These are phyloP conservation scores for Palythoa grandis DNA, from an alignment of 92 coral and sea anemone species.

Conservation along the genomic window DNA sequence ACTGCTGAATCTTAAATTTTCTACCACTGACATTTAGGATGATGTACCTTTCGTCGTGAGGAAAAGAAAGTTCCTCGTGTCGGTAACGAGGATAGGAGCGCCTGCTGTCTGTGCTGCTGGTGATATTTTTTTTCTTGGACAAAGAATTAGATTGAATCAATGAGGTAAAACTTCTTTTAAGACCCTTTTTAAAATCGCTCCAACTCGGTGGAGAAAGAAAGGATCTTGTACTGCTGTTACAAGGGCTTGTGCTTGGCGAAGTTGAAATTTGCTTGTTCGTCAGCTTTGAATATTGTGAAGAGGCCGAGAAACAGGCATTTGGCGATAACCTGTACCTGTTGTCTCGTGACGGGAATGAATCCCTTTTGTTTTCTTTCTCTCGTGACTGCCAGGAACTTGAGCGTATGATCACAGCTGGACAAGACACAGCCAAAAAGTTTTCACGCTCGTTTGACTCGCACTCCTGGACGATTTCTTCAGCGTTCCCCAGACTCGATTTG, in stretches of 20 bases:
- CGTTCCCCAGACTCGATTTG: not conserved
- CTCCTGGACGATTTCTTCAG: not conserved
- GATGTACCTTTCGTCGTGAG: conserved; percentile 62
- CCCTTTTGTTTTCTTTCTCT: not conserved
- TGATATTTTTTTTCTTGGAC: conserved; percentile 40
- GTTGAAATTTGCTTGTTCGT: not conserved
- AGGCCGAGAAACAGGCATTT: not conserved
- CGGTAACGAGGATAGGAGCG: conserved; percentile 20
- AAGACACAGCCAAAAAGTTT: not conserved
- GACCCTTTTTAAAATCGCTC: conserved; percentile 9
- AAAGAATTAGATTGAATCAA: conserved; percentile 60
- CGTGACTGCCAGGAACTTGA: not conserved
- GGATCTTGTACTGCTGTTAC: conserved; percentile 25
- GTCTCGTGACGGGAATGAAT: not conserved
- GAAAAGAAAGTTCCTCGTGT: conserved; percentile 61
- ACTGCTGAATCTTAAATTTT: conserved; percentile 70
- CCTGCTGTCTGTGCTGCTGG: not conserved
- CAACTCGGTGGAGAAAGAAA: conserved; percentile 9
- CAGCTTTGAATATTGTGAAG: not conserved
- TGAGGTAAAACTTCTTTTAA: conserved; percentile 61
- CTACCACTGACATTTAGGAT: conserved; percentile 75
- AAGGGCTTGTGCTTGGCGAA: not conserved
- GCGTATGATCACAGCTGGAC: not conserved
- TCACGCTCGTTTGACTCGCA: not conserved
- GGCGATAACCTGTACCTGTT: not conserved